Conservation (phyloP, 2,797 vertebrate species). For the Alcedo quadribrachys region DNA sequence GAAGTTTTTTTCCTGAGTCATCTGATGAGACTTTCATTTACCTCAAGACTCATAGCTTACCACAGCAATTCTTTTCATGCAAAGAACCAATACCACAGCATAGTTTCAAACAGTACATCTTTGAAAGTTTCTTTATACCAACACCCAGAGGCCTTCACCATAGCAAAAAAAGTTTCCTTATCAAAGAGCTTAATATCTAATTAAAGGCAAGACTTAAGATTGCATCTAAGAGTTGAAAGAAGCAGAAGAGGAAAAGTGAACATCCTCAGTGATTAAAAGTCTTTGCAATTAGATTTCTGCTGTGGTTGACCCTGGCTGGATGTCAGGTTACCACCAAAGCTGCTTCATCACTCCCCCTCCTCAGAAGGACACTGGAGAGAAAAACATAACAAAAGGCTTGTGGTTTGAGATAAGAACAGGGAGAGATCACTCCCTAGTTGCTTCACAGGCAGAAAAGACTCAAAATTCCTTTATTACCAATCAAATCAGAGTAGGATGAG, state of each 20-base stretch:
- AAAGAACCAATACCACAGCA: neutral
- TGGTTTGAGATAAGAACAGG: neutral
- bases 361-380: neutral
- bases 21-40: neutral
- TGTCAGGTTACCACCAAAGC: neutral
- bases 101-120: neutral
- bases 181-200: neutral
- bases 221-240: neutral
- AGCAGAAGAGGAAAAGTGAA: neutral
- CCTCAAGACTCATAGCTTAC: neutral
- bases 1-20: neutral
- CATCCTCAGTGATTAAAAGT: neutral
- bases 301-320: neutral
- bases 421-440: neutral
- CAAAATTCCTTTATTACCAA: neutral
- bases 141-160: neutral
- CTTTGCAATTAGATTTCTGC: neutral
- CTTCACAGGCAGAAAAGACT: neutral
- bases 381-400: no score
- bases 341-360: neutral
- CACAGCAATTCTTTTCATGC: neutral
- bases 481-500: neutral
- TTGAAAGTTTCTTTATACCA: neutral
- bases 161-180: neutral
- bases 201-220: neutral